Evolutionary conservation across 2,797 vertebrate genomes (phyloP).

Genomic region (Crocidura indochinensis): DNA sequence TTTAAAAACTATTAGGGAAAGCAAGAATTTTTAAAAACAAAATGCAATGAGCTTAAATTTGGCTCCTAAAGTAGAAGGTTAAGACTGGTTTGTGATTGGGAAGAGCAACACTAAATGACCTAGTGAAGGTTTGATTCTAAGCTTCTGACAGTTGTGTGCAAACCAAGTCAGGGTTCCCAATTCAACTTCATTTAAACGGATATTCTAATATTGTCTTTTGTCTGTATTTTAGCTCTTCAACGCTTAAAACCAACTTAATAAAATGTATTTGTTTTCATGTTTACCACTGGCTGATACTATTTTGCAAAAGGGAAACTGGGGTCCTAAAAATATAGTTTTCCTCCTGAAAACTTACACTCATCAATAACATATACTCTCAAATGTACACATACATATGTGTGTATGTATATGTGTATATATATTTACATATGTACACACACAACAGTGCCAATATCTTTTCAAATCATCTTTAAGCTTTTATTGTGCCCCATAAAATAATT

Average conservation of each 20-base stretch:
- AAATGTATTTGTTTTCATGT: slow-evolving; percentile 39
- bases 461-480: slow-evolving; percentile 34
- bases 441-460: slow-evolving; percentile 37
- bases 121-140: slow-evolving; percentile 57
- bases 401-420: neutral
- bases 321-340: slow-evolving; percentile 69
- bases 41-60: neutral
- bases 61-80: slow-evolving; percentile 12
- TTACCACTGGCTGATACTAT: slow-evolving; percentile 36
- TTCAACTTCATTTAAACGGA: slow-evolving; percentile 55
- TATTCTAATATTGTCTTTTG: slow-evolving; percentile 54
- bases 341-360: slow-evolving; percentile 73
- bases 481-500: slow-evolving; percentile 39
- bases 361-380: neutral
- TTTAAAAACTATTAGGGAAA: neutral
- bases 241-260: slow-evolving; percentile 62
- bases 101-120: slow-evolving; percentile 70
- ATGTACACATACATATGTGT: neutral
- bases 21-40: neutral
- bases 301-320: slow-evolving; percentile 66
- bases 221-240: slow-evolving; percentile 57
- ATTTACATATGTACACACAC: too few species aligned
- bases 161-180: slow-evolving; percentile 65
- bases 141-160: slow-evolving; percentile 65
- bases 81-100: slow-evolving; percentile 45